These are phyloP conservation scores for Chymomyza costata DNA, from an alignment of 1,140 invertebrate species.

Conservation along the genomic window DNA sequence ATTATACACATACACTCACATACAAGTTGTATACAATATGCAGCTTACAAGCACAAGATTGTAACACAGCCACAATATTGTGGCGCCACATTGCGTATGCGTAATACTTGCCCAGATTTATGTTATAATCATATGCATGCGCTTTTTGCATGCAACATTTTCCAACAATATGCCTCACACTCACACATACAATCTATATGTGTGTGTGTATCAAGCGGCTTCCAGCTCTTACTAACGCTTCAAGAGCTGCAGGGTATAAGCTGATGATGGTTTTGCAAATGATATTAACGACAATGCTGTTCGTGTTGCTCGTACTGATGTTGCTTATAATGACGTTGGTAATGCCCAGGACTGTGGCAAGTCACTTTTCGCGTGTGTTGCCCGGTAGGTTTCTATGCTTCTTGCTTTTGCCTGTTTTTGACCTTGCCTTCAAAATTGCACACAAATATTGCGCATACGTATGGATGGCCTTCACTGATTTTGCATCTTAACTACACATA, in stretches of 20 bases:
- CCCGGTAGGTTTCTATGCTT: not conserved
- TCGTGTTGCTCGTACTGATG: too few species aligned
- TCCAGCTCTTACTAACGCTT: too few species aligned
- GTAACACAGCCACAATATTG: constrained; percentile 4
- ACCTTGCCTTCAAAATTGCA: constrained; percentile 31
- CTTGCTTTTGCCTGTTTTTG: constrained; percentile 5
- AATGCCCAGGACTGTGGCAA: too few species aligned
- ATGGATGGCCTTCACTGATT: constrained; percentile 1
- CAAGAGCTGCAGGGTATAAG: not conserved
- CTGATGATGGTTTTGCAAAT: constrained; percentile 18
- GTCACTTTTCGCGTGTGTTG: too few species aligned
- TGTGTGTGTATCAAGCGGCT: too few species aligned
- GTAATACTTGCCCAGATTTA: constrained; percentile 59
- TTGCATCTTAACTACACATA: constrained; percentile 12
- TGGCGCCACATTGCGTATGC: constrained; percentile 36
- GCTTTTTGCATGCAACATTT: too few species aligned
- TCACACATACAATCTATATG: constrained; percentile 33
- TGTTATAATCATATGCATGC: constrained; percentile 46
- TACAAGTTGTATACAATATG: constrained; percentile 19
- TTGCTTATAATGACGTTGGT: too few species aligned
- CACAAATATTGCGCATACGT: constrained; percentile 28
- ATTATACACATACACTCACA: constrained; percentile 5
- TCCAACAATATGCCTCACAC: constrained; percentile 21
- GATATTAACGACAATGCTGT: too few species aligned
- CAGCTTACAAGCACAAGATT: too few species aligned